These are phyloP conservation scores for Noctilio leporinus DNA, from an alignment of 2,113 vertebrate genomes.

Conservation along the genomic window DNA sequence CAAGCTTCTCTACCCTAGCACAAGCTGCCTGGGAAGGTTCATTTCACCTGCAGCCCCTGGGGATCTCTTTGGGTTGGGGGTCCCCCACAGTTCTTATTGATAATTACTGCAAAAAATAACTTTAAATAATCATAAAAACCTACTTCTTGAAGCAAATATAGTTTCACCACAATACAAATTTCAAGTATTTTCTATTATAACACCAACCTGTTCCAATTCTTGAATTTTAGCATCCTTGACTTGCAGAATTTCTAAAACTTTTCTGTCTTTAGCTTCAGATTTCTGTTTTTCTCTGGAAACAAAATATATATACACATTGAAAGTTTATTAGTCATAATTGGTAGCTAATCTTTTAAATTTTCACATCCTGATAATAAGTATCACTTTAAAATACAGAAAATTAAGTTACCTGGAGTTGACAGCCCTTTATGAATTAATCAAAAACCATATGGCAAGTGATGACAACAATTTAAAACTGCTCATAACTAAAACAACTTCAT, in stretches of 20 bases:
- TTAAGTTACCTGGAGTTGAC: slow-evolving; percentile 77
- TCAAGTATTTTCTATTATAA: slow-evolving; percentile 46
- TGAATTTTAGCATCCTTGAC: slow-evolving; percentile 89
- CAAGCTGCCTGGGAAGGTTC: too few relatives aligned
- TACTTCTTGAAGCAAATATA: not conserved
- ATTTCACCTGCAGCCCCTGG: too few relatives aligned
- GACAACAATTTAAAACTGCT: slow-evolving; percentile 78
- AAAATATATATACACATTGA: slow-evolving; percentile 60
- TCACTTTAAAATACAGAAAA: slow-evolving; percentile 78
- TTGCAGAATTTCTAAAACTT: slow-evolving; percentile 92
- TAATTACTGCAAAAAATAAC: not conserved
- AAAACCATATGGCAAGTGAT: slow-evolving; percentile 80
- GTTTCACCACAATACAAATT: too few relatives aligned
- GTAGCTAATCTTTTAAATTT: slow-evolving; percentile 75
- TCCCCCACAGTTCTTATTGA: too few relatives aligned
- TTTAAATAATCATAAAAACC: not conserved
- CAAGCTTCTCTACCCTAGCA: too few relatives aligned
- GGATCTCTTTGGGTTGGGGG: too few relatives aligned
- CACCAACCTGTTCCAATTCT: slow-evolving; percentile 88
- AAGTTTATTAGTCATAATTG: slow-evolving; percentile 76
- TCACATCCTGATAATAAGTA: slow-evolving; percentile 75
- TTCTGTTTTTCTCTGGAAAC: slow-evolving; percentile 91
- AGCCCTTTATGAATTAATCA: slow-evolving; percentile 78
- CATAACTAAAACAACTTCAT: slow-evolving; percentile 74
- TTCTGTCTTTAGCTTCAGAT: slow-evolving; percentile 92